Evolutionary conservation across 2,888 invertebrate genomes (phyloP), one percentile per base, ranked within the genome.

Genomic region (Drosophila subsilvestris): DNA sequence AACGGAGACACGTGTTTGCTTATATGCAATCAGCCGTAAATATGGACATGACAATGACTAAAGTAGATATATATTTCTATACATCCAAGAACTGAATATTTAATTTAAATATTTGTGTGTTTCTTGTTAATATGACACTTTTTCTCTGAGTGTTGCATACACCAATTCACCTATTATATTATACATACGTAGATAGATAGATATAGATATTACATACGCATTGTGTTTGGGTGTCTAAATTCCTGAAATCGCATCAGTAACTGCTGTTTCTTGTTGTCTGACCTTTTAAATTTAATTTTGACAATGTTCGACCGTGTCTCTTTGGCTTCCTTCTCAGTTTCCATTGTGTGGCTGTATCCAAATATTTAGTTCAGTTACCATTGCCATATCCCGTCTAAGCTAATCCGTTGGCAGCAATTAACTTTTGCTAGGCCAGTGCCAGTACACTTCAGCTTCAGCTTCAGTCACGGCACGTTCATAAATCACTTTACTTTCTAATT

Each of bases 401-500:
- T 6, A 10, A 27, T 51, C 14, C 10, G 8, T 20, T 9, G 42
- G 12, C 37, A 14, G 37, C 37, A 37, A 37, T 37, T 37, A 14
- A 37, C 37, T 37, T 32, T 37, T 14, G 37, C 37, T 12, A 37
- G 37, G 37, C 37, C 44, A 12, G 17, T 18, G 29, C 42, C n/a
- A n/a, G n/a, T 42, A 51, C 18, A 62, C 57, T 62, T 59, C 63
- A 77, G 68, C 57, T 62, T 59, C 63, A 77, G 68, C 80, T 65
- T 58, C 65, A 76, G 70, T 70, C 77, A 79, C 69, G 77, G 63
- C 79, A 79, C 68, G 72, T 73, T 77, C 78, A 84, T 84, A 88
- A 84, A 88, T 84, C 84, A 84, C 71, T 76, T 67, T 74, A 86
- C 86, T 88, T 88, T 84, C 85, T 87, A 82, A 81, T 81, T 86